Base-by-base conservation (phyloP, 2,113 vertebrate species). In the Tetraodon nigroviridis region DNA sequence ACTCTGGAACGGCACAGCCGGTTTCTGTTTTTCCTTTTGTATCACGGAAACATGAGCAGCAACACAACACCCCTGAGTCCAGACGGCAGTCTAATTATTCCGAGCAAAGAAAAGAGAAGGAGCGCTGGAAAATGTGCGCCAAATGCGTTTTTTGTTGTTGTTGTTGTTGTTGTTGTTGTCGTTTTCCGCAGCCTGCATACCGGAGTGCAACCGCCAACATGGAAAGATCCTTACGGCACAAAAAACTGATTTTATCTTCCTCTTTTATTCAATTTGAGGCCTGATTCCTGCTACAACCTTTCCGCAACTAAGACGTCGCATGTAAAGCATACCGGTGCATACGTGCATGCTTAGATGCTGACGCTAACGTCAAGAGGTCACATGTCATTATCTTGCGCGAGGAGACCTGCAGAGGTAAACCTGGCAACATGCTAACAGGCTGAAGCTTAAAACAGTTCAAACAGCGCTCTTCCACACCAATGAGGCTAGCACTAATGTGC, bases 191-290 rank as follows among this genome's bases (percentile, higher is more conserved):
- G 84, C 82, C 82, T 86, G 86, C 88, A 87, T 88, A 90, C 70
- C 40, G 82, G 83, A 78, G 85, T 71, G 75, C 67, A 84, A 87
- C 79, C 76, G 84, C 79, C 78, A 82, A 75, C 67, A 62, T 84
- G 80, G 79, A 85, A 89, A 85, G 89, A 82, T 86, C 89, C 87
- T 89, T 88, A 90, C 83, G 73, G 79, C 84, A 89, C 87, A 88
- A 88, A 87, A 89, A 90, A 87, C 85, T 79, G 72, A 87, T 83
- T 83, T 80, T 87, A 88, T 90, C 86, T 88, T 88, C 88, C 90
- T 83, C 88, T 90, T 87, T 67, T 88, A 90, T 83, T 56, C 18
- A 13, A 21, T 51, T 49, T n/a, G 5, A 15, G 1, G 15, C 1
- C 32, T 2, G 32, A 37, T 37, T 37, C 32, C 32, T 37, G 32